phyloP scores from a whole-genome alignment of 2,888 invertebrate species.

The Drosophila leonis region DNA sequence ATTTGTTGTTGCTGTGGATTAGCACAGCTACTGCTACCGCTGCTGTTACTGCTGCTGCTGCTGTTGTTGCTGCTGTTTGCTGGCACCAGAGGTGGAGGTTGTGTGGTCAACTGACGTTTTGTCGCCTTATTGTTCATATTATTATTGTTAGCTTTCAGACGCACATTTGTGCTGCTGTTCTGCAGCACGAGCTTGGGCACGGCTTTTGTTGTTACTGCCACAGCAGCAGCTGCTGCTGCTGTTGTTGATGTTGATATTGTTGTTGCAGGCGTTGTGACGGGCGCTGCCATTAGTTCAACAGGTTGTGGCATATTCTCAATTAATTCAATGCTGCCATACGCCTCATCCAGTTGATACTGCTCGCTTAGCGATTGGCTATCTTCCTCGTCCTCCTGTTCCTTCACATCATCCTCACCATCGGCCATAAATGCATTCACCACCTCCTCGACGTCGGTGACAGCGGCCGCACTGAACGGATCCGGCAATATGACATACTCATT shows the following conservation, averaged over 20 bases:
- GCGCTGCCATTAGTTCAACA: constrained; percentile 52
- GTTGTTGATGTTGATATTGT: constrained; percentile 16
- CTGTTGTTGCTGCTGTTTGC: constrained; percentile 24
- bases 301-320: constrained; percentile 74
- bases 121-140: constrained; percentile 39
- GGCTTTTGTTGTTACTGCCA: constrained; percentile 19
- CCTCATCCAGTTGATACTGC: constrained; percentile 68
- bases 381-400: constrained; percentile 54
- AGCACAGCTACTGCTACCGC: constrained; percentile 8
- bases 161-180: constrained; percentile 73
- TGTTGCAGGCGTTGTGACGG: constrained; percentile 13
- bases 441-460: constrained; percentile 79
- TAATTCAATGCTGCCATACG: constrained; percentile 68
- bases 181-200: constrained; percentile 67
- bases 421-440: constrained; percentile 76
- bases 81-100: constrained; percentile 54
- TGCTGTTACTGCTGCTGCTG: constrained; percentile 23
- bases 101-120: constrained; percentile 43
- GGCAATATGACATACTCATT: constrained; percentile 81
- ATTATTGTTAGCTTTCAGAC: constrained; percentile 63
- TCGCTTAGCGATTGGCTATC: constrained; percentile 65
- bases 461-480: constrained; percentile 80
- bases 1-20: constrained; percentile 20
- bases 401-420: constrained; percentile 49
- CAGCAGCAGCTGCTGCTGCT: constrained; percentile 5